Percentiles rank a stretch among this genome's conserved stretches.
Conservation (phyloP, 2,888 invertebrate species). For the Polyommatus iphigenia region DNA sequence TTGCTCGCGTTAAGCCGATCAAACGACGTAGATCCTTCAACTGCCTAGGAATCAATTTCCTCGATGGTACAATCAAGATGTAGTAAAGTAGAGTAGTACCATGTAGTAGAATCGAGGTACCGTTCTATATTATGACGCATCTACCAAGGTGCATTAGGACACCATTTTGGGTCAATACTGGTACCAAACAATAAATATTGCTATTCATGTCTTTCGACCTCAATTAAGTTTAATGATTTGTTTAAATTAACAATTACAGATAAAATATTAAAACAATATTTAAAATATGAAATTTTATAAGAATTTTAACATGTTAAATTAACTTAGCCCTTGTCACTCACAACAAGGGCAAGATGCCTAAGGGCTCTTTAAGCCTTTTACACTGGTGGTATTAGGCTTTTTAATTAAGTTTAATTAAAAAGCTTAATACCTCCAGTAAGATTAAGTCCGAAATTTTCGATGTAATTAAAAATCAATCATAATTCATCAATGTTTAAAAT, state of each 20-base stretch:
- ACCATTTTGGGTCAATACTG: background rate
- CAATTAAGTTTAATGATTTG: background rate
- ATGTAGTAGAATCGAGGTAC: background rate
- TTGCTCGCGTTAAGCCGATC: no score
- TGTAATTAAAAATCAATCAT: background rate
- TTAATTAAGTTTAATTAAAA: background rate
- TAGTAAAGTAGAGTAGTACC: no score
- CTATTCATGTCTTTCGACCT: background rate
- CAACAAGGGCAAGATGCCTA: background rate
- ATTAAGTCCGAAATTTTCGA: background rate
- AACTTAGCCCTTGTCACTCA: background rate
- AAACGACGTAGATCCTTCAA: no score
- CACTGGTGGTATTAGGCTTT: background rate
- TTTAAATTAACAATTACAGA: background rate
- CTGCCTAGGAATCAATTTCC: no score
- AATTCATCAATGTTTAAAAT: background rate
- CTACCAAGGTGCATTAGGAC: background rate
- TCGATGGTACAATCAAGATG: no score
- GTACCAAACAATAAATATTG: background rate
- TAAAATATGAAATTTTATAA: no score
- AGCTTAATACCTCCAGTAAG: no score
- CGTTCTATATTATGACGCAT: background rate
- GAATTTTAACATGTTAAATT: no score
- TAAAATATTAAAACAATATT: background rate
- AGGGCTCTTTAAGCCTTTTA: background rate